These are phyloP conservation scores for Harpegnathos saltator DNA, from an alignment of 1,140 invertebrate genomes.

Conservation along the genomic window DNA sequence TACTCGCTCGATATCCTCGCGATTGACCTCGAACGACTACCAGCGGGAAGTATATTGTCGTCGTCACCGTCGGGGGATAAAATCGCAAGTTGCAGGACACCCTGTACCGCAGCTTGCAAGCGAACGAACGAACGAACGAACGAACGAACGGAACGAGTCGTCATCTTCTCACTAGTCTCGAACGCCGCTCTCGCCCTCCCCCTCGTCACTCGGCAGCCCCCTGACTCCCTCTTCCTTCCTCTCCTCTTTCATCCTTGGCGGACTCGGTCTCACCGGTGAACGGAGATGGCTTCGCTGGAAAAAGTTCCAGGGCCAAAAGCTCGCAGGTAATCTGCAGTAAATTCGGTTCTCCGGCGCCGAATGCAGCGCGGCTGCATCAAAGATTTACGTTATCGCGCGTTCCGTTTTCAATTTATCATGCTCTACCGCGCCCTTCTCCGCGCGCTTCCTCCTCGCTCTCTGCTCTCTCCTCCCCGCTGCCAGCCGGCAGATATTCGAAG, in stretches of 20 bases:
- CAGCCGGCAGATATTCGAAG: no score
- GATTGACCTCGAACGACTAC: not conserved
- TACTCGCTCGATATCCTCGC: not conserved
- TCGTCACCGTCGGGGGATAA: not conserved
- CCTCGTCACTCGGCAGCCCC: not conserved
- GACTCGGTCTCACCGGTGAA: not conserved
- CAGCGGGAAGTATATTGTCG: no score
- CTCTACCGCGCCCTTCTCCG: no score
- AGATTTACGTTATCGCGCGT: constrained; percentile 49
- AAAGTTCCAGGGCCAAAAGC: constrained; percentile 32
- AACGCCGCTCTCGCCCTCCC: not conserved
- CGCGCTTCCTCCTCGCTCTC: no score
- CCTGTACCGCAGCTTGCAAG: not conserved
- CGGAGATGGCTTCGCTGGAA: not conserved
- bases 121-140: not conserved
- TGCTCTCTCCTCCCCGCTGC: no score
- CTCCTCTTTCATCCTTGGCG: no score
- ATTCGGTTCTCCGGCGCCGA: constrained; percentile 32
- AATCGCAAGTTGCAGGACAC: not conserved
- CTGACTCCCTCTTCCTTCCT: not conserved
- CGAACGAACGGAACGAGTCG: not conserved
- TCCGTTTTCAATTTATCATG: constrained; percentile 47
- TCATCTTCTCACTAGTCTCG: not conserved
- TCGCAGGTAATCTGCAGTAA: constrained; percentile 63
- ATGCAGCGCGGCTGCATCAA: constrained; percentile 24